Percentiles rank a stretch among this genome's conserved stretches.
phyloP scores from a whole-genome alignment of 2,888 invertebrate genomes.

The Ecliptopera silaceata region DNA sequence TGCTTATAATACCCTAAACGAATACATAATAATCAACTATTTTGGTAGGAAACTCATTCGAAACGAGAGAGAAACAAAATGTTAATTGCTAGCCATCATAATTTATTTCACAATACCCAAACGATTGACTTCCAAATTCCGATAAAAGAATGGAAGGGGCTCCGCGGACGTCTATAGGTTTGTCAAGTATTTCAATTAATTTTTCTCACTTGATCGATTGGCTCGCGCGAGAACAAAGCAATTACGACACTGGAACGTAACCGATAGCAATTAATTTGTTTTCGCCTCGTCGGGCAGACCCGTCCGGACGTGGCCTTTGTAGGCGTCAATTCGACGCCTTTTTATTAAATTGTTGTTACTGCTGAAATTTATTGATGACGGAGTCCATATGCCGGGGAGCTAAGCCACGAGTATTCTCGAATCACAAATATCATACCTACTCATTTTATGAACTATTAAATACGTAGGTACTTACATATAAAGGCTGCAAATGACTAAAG shows the following conservation, averaged over 20 bases:
- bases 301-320: slow-evolving; percentile 67
- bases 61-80: not conserved
- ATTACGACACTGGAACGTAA: slow-evolving; percentile 75
- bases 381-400: slow-evolving; percentile 11
- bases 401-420: not conserved
- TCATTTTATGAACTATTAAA: not conserved
- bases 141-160: slow-evolving; percentile 37
- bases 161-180: slow-evolving; percentile 46
- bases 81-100: slow-evolving; percentile 28
- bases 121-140: slow-evolving; percentile 31
- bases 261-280: slow-evolving; percentile 81
- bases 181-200: slow-evolving; percentile 74
- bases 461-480: not conserved
- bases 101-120: slow-evolving; percentile 20
- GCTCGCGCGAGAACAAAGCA: slow-evolving; percentile 72
- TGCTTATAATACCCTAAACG: no score
- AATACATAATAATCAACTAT: not conserved
- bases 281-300: slow-evolving; percentile 64
- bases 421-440: not conserved
- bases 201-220: slow-evolving; percentile 78
- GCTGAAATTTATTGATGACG: slow-evolving; percentile 39
- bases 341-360: slow-evolving; percentile 67
- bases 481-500: no score
- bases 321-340: slow-evolving; percentile 64
- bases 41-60: not conserved